Percentiles rank a stretch among this genome's conserved stretches.
phyloP scores from a whole-genome alignment of 2,888 invertebrate genomes.

The Tipula lateralis region DNA sequence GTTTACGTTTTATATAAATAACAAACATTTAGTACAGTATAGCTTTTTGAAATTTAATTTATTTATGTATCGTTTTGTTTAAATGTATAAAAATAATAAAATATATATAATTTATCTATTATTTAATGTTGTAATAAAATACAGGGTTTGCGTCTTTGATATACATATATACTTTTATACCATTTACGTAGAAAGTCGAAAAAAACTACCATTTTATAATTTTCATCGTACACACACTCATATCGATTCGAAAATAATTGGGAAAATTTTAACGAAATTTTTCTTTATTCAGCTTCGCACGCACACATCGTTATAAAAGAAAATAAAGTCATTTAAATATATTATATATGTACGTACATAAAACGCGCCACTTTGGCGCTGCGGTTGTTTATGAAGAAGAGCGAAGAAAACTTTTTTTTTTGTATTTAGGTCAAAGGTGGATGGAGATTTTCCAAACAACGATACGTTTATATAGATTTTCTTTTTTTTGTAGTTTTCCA shows the following conservation, averaged over 20 bases:
- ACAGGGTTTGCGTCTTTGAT: not conserved
- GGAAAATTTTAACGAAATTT: not conserved
- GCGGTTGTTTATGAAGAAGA: not conserved
- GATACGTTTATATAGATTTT: not conserved
- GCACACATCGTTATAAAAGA: not conserved
- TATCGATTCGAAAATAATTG: not conserved
- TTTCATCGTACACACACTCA: too few relatives aligned
- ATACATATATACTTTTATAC: not conserved
- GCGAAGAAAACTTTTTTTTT: not conserved
- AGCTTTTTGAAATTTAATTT: not conserved
- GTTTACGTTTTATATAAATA: not conserved
- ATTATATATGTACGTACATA: not conserved
- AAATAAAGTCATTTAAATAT: not conserved
- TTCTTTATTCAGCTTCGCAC: not conserved
- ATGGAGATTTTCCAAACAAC: not conserved
- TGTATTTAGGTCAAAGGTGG: not conserved
- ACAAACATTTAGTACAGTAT: not conserved
- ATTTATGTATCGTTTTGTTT: not conserved
- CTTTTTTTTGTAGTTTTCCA: not conserved
- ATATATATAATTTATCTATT: not conserved
- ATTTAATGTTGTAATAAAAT: not conserved
- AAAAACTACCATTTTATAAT: not conserved
- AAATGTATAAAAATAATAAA: not conserved
- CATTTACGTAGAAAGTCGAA: not conserved
- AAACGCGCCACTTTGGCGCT: constrained; percentile 9